Percentiles rank a stretch among this genome's conserved stretches.
Conservation (phyloP, 2,797 vertebrate genomes). For the Xyrichtys novacula region DNA sequence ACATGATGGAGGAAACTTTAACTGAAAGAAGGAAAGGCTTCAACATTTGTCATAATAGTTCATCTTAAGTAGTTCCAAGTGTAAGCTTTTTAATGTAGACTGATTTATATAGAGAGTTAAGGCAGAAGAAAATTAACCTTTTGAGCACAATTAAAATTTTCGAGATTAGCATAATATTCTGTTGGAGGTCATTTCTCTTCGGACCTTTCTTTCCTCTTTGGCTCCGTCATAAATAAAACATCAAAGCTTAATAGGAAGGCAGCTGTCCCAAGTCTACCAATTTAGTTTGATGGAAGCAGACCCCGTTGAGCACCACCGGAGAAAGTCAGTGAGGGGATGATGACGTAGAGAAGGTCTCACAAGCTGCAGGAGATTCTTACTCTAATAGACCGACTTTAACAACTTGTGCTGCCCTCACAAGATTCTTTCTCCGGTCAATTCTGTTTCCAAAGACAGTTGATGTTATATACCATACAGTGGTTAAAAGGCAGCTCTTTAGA, state of each 20-base stretch:
- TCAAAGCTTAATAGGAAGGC: slow-evolving; percentile 77
- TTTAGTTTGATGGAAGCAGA: slow-evolving; percentile 69
- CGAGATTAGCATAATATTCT: slow-evolving; percentile 77
- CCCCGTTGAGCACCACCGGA: slow-evolving; percentile 64
- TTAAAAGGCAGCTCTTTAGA: slow-evolving; percentile 7
- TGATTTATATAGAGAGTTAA: slow-evolving; percentile 75
- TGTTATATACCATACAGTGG: no score
- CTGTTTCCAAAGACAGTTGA: no score
- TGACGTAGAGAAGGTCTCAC: neutral
- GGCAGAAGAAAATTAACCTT: slow-evolving; percentile 81
- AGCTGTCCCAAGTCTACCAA: slow-evolving; percentile 74
- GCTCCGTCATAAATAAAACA: slow-evolving; percentile 71
- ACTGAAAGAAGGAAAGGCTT: slow-evolving; percentile 68
- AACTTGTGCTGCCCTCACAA: slow-evolving; percentile 41
- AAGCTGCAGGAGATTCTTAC: no score
- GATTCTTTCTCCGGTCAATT: slow-evolving; percentile 46
- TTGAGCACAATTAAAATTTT: slow-evolving; percentile 84
- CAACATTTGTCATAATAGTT: slow-evolving; percentile 65
- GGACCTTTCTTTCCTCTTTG: slow-evolving; percentile 73
- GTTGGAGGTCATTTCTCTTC: no score
- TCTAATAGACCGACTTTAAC: slow-evolving; percentile 38
- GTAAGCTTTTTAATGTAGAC: slow-evolving; percentile 64
- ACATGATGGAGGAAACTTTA: slow-evolving; percentile 74
- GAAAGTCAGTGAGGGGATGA: slow-evolving; percentile 58
- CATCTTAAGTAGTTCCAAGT: slow-evolving; percentile 65